These are phyloP conservation scores for Tonatia bakeri DNA, from an alignment of 2,113 vertebrate genomes.

Conservation along the genomic window DNA sequence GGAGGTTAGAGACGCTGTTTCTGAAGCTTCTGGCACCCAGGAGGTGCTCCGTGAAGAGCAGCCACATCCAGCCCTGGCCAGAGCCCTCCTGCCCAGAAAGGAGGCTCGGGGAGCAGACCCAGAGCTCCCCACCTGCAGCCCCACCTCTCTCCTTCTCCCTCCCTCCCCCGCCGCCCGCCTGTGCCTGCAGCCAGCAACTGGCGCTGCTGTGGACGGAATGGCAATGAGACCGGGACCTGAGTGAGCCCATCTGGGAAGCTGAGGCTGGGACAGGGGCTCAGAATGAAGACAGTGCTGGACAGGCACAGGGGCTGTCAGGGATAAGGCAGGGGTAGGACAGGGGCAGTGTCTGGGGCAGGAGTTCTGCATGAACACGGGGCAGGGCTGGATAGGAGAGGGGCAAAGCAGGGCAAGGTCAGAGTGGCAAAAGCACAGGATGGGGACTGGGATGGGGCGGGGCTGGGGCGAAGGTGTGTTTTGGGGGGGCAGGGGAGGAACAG, in stretches of 20 bases:
- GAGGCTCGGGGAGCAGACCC: background rate
- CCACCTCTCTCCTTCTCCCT: background rate
- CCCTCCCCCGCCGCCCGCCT: background rate
- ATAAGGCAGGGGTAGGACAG: background rate
- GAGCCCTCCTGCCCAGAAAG: background rate
- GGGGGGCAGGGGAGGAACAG: background rate
- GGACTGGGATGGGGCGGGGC: too few relatives aligned
- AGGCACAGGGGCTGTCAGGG: background rate
- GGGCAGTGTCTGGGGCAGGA: background rate
- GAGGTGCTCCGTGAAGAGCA: background rate
- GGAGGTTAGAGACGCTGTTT: background rate
- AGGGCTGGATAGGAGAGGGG: background rate
- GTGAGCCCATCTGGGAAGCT: background rate
- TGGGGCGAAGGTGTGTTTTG: too few relatives aligned
- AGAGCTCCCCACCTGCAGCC: background rate
- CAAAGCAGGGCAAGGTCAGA: background rate
- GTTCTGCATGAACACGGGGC: background rate
- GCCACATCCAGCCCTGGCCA: background rate
- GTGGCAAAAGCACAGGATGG: background rate
- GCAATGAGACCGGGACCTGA: constrained; percentile 28
- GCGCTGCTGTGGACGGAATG: constrained; percentile 30
- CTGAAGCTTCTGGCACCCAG: background rate
- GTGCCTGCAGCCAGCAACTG: constrained; percentile 20
- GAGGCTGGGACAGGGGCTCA: background rate
- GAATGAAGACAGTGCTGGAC: background rate